Conservation (phyloP, 2,797 vertebrate genomes). For the Cryptoprocta ferox region DNA sequence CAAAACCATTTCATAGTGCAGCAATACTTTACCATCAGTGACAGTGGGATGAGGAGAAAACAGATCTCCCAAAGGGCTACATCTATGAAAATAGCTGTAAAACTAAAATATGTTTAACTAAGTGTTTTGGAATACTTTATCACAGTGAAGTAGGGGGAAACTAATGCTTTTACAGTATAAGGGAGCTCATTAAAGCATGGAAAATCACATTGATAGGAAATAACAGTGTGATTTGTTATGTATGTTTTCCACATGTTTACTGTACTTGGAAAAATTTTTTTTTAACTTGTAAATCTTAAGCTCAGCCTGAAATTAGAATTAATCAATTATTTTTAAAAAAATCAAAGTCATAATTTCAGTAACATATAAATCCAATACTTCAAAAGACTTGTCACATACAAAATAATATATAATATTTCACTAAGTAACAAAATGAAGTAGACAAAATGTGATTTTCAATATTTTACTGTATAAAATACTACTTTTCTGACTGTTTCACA, state of each 20-base stretch:
- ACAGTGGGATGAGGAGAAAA: conserved; percentile 46
- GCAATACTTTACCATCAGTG: conserved; percentile 34
- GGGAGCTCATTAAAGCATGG: conserved; percentile 11
- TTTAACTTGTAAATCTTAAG: neutral
- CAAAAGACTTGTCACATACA: neutral
- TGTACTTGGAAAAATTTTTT: neutral
- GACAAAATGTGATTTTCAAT: neutral
- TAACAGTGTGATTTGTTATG: neutral
- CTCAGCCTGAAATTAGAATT: neutral
- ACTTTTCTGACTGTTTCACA: neutral
- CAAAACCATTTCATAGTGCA: neutral
- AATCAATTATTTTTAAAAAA: conserved; percentile 31
- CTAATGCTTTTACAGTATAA: conserved; percentile 41
- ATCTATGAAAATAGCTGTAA: conserved; percentile 9
- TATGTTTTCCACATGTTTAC: neutral
- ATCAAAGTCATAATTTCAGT: neutral
- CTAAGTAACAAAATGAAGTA: neutral
- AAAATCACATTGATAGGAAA: conserved; percentile 9
- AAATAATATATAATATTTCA: neutral
- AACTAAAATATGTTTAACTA: conserved; percentile 60
- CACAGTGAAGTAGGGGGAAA: neutral
- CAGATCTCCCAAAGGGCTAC: neutral
- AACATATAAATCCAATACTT: neutral
- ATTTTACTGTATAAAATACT: neutral
- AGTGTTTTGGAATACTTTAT: conserved; percentile 74